Conservation (phyloP, 2,888 invertebrate species). For the Heliconius erato region DNA sequence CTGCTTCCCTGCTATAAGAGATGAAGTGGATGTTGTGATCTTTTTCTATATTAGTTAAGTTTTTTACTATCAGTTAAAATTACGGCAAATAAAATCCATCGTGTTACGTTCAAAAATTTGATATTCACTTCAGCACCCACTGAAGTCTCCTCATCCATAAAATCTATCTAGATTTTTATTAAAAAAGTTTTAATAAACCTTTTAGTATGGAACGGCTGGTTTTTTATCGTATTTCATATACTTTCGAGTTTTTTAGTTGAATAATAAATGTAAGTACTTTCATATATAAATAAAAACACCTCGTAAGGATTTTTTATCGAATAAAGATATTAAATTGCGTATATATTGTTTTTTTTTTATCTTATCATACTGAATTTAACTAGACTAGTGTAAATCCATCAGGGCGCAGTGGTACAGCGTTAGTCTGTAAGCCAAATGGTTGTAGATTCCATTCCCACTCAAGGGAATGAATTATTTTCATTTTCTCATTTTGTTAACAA, state of each 20-base stretch:
- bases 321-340: neutral
- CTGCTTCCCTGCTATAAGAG: too few species aligned
- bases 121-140: neutral
- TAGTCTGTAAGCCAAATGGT: too few species aligned
- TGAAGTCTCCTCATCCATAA: neutral
- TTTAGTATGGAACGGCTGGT: neutral
- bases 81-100: neutral
- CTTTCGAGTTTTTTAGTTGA: neutral
- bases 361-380: too few species aligned
- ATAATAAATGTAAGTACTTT: neutral
- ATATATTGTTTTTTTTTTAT: too few species aligned
- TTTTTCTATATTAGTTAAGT: too few species aligned
- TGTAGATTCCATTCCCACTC: neutral
- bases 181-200: conserved; percentile 14
- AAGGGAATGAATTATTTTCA: neutral
- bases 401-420: too few species aligned
- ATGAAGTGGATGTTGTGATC: too few species aligned
- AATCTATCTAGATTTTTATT: conserved; percentile 26
- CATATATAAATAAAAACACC: neutral
- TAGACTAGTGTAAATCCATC: too few species aligned
- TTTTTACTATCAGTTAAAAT: neutral
- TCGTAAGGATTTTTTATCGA: neutral
- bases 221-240: conserved; percentile 4
- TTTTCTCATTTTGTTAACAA: neutral
- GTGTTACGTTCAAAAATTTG: neutral